Conservation (phyloP, 1,140 invertebrate genomes). For the Globodera ellingtonae region DNA sequence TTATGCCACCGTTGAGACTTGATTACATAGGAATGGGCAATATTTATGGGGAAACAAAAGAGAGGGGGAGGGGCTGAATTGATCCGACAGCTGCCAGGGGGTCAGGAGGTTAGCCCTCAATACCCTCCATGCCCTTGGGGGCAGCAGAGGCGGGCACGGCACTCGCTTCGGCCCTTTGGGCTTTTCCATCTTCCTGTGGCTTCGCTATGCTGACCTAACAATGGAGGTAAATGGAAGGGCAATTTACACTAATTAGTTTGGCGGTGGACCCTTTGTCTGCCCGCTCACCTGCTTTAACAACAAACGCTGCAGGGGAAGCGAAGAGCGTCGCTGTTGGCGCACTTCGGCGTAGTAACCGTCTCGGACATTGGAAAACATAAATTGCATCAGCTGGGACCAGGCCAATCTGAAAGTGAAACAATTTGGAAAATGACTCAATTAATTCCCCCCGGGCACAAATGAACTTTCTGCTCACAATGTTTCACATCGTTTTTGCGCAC, state of each 20-base stretch:
- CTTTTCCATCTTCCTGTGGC: slow-evolving; percentile 3
- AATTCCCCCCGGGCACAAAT: not conserved
- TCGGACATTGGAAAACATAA: slow-evolving; percentile 50
- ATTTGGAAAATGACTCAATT: not conserved
- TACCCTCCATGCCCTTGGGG: not conserved
- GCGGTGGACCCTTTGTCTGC: not conserved
- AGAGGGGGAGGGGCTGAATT: too few species aligned
- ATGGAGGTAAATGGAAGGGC: not conserved
- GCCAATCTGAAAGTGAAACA: slow-evolving; percentile 32
- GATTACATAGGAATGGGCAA: too few species aligned
- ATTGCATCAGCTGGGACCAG: slow-evolving; percentile 61
- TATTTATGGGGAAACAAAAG: too few species aligned
- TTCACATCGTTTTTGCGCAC: slow-evolving; percentile 60
- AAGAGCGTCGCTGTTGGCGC: slow-evolving; percentile 46
- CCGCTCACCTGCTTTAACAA: slow-evolving; percentile 47
- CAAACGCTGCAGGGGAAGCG: slow-evolving; percentile 55
- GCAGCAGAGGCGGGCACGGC: not conserved
- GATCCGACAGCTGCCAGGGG: too few species aligned
- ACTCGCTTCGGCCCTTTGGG: not conserved
- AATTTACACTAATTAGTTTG: too few species aligned
- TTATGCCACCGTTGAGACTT: too few species aligned
- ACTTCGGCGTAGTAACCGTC: slow-evolving; percentile 54
- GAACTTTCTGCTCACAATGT: slow-evolving; percentile 38
- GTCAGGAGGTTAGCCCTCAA: not conserved
- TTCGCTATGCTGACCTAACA: not conserved